Base-by-base conservation (phyloP, 2,113 vertebrate genomes). In the Miniopterus natalensis region DNA sequence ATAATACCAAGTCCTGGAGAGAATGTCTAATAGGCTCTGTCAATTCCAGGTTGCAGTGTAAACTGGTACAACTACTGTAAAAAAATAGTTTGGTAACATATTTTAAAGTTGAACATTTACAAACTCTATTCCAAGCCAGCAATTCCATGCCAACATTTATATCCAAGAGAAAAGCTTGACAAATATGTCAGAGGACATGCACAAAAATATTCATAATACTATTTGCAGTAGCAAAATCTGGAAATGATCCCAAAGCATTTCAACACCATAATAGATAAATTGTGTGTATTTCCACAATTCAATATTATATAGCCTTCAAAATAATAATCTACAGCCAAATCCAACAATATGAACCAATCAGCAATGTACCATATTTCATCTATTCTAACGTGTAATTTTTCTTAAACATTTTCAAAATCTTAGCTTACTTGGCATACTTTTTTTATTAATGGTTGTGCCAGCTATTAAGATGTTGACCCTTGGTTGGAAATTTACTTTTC, bases 151-250 rank as follows among this genome's bases (percentile, higher is more conserved):
- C 55, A 84, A 49, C 42, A 68, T 55, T 80, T 70, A 80, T 36
- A 92, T 85, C 65, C 45, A 94, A 65, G 80, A 95, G 66, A 86
- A 85, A 92, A 86, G 75, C 36, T 63, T 81, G 75, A 84, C 27
- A 92, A 89, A 68, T 63, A 18, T 42, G 51, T 29, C 8, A 51
- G 51, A 86, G 15, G 40, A 70, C 31, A 57, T 57, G 15, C 36
- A 29, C 15, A 81, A 53, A 65, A 94, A 36, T 65, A 86, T 68
- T 84, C 45, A 63, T 49, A 61, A 40, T 61, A 61, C 25, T 31
- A 66, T 70, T 36, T 77, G 63, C 3, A 29, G 21, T 57, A 71
- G 18, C 31, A 86, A 86, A 95, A 59, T 25, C 20, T 71, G 10
- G 85, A 83, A 70, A 77, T 49, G 80, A 51, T 51, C 21, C 27